Evolutionary conservation across 2,888 invertebrate species (phyloP).

Genomic region (Tipula confusa): DNA sequence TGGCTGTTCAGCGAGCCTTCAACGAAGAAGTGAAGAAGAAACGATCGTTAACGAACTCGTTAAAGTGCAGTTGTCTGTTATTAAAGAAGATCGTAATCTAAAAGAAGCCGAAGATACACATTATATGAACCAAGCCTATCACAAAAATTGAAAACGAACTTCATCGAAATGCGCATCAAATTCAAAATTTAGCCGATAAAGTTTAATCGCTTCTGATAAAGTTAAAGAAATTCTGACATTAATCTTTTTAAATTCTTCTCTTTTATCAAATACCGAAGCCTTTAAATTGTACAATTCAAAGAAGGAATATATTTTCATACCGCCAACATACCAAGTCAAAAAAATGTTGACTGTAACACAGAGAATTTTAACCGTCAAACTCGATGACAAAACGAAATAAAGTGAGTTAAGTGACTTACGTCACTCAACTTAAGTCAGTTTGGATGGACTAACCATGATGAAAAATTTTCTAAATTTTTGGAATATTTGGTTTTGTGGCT

Average conservation of each 20-base stretch:
- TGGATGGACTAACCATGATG: too few relatives aligned
- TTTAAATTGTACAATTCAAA: slow-evolving; percentile 40
- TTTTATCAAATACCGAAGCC: slow-evolving; percentile 35
- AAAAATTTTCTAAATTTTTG: too few relatives aligned
- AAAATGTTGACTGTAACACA: slow-evolving; percentile 46
- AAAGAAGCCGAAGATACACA: slow-evolving; percentile 43
- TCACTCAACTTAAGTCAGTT: too few relatives aligned
- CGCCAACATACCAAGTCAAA: slow-evolving; percentile 42
- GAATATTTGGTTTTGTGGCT: too few relatives aligned
- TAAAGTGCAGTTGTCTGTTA: slow-evolving; percentile 41
- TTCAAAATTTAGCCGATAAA: slow-evolving; percentile 45
- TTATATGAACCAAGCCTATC: slow-evolving; percentile 39
- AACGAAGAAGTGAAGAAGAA: slow-evolving; percentile 46
- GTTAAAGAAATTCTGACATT: slow-evolving; percentile 78
- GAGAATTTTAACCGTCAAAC: slow-evolving; percentile 41
- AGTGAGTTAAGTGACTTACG: too few relatives aligned
- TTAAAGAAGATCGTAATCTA: slow-evolving; percentile 43
- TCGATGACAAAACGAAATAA: too few relatives aligned
- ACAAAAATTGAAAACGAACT: slow-evolving; percentile 43
- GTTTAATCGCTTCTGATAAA: slow-evolving; percentile 59
- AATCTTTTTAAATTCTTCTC: slow-evolving; percentile 50
- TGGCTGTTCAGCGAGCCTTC: slow-evolving; percentile 46
- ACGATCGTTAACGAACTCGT: slow-evolving; percentile 43
- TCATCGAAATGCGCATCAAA: slow-evolving; percentile 45
- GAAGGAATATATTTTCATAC: slow-evolving; percentile 40